phyloP scores from a whole-genome alignment of 2,888 invertebrate species.

The Trissolcus brochymenae region DNA sequence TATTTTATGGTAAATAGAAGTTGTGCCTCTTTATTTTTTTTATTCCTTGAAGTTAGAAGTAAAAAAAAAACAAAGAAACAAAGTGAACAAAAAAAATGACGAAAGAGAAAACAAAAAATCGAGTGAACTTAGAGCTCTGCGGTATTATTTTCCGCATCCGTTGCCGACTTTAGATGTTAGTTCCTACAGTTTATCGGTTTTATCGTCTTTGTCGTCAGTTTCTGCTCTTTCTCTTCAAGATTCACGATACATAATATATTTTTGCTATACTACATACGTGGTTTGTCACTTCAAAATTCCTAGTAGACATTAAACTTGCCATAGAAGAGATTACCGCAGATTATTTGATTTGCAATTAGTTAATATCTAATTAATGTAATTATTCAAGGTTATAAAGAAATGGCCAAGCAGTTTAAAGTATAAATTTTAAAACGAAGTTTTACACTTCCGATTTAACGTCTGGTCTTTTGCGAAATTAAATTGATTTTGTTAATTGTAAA shows the following conservation, averaged over 20 bases:
- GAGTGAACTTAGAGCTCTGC: slow-evolving; percentile 12
- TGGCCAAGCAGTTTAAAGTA: too few relatives aligned
- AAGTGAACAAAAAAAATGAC: slow-evolving; percentile 19
- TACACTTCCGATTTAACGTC: too few relatives aligned
- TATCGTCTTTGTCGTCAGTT: slow-evolving; percentile 17
- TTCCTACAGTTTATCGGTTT: slow-evolving; percentile 50
- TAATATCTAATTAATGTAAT: too few relatives aligned
- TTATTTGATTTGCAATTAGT: too few relatives aligned
- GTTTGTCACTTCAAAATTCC: slow-evolving; percentile 32
- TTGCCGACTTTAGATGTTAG: slow-evolving; percentile 30
- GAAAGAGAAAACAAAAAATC: slow-evolving; percentile 21
- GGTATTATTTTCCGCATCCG: slow-evolving; percentile 34
- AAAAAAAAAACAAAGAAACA: slow-evolving; percentile 13
- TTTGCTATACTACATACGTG: slow-evolving; percentile 24
- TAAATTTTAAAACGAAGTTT: too few relatives aligned
- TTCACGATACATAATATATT: slow-evolving; percentile 40
- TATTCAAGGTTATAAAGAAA: too few relatives aligned
- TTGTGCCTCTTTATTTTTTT: slow-evolving; percentile 26
- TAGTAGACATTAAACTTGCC: slow-evolving; percentile 39
- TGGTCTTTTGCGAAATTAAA: too few relatives aligned
- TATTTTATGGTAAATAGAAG: slow-evolving; percentile 57
- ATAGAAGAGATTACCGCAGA: slow-evolving; percentile 16
- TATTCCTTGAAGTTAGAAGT: slow-evolving; percentile 10
- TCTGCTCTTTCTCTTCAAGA: slow-evolving; percentile 37
- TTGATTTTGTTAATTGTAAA: too few relatives aligned